Base-by-base conservation (phyloP, 2,797 vertebrate genomes). In the Onychomys arenicola region DNA sequence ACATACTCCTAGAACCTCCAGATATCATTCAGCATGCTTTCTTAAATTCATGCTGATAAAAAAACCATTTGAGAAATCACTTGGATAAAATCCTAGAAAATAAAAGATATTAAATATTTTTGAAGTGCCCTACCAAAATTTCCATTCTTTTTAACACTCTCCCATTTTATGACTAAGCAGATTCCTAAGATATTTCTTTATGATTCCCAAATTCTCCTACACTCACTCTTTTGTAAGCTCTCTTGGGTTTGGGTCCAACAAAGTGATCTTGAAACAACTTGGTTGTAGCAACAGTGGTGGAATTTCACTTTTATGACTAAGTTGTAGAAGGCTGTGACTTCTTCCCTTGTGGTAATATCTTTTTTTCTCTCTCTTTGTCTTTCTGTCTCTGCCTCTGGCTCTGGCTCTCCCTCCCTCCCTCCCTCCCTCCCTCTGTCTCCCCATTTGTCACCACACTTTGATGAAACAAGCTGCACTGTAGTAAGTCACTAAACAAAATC, bases 21-120 rank as follows among this genome's bases (percentile, higher is more conserved):
- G 29, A 43, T 89, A 93, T 94, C 52, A 37, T 76, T 92, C 6
- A 83, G 67, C 19, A 89, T 86, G 37, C 40, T 40, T 90, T 91
- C 52, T 78, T 78, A 25, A 87, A 78, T 83, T 90, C n/a, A 91
- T 78, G 49, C 37, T 89, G 89, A 37, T 73, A 34, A 8, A 52
- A 37, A 63, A 91, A 91, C 65, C 9, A 65, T 73, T 59, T 91
- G 23, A 77, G 13, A 80, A 93, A 34, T 76, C 49, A 87, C 57
- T 77, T 86, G 52, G 65, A 32, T n/a, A 23, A 69, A 90, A 71
- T 85, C 9, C n/a, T 23, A 77, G 55, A 2, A 61, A 91, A 92
- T 52, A 59, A 16, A 78, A 83, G 10, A 61, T 71, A n/a, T 40
- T 0, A 82, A 46, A 43, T 69, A 78, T 78, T 85, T 73, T 27